Conservation (phyloP, 2,888 invertebrate species). For the Eupithecia tripunctaria region DNA sequence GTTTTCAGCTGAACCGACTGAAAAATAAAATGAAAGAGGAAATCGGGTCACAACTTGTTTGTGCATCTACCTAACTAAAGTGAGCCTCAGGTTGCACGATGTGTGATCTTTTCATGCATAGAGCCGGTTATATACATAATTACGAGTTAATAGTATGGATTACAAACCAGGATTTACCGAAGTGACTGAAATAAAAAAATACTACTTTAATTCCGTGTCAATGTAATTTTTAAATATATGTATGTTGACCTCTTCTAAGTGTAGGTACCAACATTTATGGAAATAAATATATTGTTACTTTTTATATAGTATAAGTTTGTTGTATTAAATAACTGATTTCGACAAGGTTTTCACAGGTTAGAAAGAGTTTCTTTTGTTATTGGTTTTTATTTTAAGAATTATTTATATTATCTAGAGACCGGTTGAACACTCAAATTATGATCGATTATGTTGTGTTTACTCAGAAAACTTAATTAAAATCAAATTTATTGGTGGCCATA, state of each 20-base stretch:
- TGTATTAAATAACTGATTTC: no score
- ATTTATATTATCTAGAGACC: neutral
- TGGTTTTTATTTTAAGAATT: no score
- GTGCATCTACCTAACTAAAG: conserved; percentile 7
- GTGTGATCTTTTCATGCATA: neutral
- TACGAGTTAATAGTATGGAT: no score
- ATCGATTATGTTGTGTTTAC: neutral
- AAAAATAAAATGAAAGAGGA: conserved; percentile 62
- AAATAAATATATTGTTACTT: no score
- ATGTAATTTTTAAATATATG: no score
- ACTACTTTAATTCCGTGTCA: no score
- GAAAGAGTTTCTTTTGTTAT: neutral
- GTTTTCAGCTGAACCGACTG: conserved; percentile 60
- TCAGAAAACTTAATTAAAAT: neutral
- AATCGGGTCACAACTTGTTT: conserved; percentile 48
- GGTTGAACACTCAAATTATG: neutral
- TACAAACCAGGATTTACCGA: no score
- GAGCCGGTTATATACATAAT: neutral
- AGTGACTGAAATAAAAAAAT: no score
- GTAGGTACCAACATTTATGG: no score
- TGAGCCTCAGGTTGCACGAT: conserved; percentile 1
- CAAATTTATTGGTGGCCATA: neutral
- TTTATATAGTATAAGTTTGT: no score
- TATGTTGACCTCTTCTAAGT: no score
- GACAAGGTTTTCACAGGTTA: neutral